A percentile compares a stretch with the other conserved stretches of the same genome.
Conservation (phyloP, 1,140 invertebrate genomes). For the Hylaeus anthracinus region DNA sequence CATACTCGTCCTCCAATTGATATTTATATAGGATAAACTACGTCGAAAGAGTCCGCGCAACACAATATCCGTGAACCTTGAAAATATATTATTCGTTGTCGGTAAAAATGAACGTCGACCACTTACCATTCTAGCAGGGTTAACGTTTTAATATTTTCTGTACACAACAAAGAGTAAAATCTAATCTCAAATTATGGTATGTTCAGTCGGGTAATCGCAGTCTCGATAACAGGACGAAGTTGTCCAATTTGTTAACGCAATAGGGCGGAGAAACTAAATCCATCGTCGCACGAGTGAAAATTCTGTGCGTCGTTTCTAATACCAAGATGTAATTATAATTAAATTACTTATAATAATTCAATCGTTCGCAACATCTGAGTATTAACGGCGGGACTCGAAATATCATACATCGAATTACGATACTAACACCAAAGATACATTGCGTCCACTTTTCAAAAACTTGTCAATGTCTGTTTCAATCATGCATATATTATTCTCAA, state of each 20-base stretch:
- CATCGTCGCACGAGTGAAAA: neutral
- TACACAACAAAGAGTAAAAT: neutral
- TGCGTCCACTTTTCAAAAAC: neutral
- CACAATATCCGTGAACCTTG: neutral
- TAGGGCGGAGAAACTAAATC: neutral
- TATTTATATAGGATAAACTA: neutral
- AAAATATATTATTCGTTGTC: conserved; percentile 3
- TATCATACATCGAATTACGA: conserved; percentile 26
- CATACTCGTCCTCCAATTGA: neutral
- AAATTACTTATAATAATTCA: neutral
- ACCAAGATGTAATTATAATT: neutral
- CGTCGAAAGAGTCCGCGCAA: neutral
- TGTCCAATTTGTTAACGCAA: neutral
- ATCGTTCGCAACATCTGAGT: neutral
- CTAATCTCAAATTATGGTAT: neutral
- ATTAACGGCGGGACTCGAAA: conserved; percentile 15
- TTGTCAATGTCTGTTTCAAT: neutral
- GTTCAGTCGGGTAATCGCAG: conserved; percentile 10
- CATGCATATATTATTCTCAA: neutral
- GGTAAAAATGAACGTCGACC: neutral
- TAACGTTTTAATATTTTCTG: neutral
- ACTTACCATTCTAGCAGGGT: neutral
- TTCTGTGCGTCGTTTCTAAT: neutral
- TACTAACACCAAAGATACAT: conserved; percentile 17
- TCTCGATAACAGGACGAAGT: neutral